Conservation (phyloP, 2,797 vertebrate genomes). For the Neostethus bicornis region DNA sequence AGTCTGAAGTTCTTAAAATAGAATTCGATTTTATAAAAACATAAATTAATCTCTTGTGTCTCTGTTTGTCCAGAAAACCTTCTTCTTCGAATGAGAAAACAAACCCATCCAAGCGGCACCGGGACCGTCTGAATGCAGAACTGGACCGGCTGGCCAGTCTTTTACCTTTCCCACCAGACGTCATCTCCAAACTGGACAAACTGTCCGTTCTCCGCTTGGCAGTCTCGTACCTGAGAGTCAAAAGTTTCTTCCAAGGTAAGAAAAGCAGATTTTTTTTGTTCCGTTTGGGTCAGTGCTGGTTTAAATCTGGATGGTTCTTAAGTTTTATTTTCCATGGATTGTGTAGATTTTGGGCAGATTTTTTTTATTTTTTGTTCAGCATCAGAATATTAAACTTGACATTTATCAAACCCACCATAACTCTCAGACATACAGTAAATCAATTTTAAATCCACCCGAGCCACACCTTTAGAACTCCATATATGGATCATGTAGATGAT, state of each 20-base stretch:
- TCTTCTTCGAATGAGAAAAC: conserved; percentile 86
- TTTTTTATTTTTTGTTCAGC: no score
- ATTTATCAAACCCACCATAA: no score
- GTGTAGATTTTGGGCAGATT: no score
- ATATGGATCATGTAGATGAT: no score
- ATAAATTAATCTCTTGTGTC: neutral
- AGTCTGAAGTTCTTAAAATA: no score
- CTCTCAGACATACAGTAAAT: no score
- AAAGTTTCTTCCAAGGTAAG: conserved; percentile 96
- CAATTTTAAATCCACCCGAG: no score
- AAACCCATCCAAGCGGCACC: conserved; percentile 94
- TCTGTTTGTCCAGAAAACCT: conserved; percentile 83
- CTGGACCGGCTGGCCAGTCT: conserved; percentile 93
- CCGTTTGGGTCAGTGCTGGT: no score
- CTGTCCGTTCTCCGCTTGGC: conserved; percentile 94
- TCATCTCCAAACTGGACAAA: conserved; percentile 95
- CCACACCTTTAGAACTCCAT: no score
- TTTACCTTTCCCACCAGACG: conserved; percentile 90
- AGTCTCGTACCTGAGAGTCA: conserved; percentile 94
- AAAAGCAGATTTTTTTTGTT: neutral
- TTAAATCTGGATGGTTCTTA: no score
- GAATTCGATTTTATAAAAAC: neutral
- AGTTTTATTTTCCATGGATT: no score
- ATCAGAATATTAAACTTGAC: no score
- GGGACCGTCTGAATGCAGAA: conserved; percentile 93